These are phyloP conservation scores for Motacilla tschutschensis DNA, from an alignment of 2,113 vertebrate species.

Conservation along the genomic window DNA sequence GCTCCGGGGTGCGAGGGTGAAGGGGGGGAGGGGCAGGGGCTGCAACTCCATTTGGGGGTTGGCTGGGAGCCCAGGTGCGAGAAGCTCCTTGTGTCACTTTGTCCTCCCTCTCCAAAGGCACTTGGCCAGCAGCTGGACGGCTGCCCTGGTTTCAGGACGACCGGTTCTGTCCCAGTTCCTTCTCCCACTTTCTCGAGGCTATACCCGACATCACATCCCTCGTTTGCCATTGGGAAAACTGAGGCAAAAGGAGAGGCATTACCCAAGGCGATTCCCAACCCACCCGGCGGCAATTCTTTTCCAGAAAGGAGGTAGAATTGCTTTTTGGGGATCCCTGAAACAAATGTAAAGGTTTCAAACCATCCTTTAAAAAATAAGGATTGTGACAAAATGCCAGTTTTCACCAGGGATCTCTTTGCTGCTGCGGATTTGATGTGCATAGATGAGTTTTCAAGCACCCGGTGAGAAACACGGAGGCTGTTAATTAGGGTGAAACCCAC, in stretches of 20 bases:
- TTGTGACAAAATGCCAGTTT: neutral
- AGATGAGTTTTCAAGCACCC: neutral
- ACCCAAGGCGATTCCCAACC: neutral
- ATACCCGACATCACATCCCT: accelerated
- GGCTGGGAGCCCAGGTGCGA: neutral
- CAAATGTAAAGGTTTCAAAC: neutral
- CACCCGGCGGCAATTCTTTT: neutral
- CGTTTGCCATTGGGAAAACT: neutral
- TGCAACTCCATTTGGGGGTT: neutral
- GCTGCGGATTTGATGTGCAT: accelerated
- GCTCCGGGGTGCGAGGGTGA: neutral
- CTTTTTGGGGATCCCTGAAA: neutral
- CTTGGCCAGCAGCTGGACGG: neutral
- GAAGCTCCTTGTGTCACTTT: neutral
- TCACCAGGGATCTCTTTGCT: neutral
- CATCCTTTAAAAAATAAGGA: neutral
- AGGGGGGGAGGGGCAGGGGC: accelerated
- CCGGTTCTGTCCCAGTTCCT: neutral
- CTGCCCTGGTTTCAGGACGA: neutral
- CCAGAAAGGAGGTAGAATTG: neutral
- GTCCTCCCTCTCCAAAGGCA: neutral
- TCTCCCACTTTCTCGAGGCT: neutral
- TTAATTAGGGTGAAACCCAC: neutral
- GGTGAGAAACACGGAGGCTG: neutral
- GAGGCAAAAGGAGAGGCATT: neutral